Conservation (phyloP, 2,797 vertebrate genomes). For the Avahi laniger region DNA sequence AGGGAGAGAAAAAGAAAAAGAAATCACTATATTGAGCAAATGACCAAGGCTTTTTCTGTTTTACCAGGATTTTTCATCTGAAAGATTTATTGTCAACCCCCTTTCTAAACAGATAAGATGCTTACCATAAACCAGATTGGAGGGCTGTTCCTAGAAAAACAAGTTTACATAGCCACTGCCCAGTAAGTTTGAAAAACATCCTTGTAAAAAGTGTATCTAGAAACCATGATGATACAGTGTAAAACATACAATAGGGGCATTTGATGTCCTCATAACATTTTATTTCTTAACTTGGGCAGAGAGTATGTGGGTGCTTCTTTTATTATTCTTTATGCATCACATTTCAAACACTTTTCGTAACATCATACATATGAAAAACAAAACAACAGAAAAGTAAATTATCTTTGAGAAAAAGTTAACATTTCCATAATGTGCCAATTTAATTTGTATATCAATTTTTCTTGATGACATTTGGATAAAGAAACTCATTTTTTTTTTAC, state of each 20-base stretch:
- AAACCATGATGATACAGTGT: background rate
- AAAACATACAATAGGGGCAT: background rate
- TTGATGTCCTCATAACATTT: background rate
- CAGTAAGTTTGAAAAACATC: background rate
- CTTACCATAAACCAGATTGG: background rate
- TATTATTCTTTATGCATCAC: background rate
- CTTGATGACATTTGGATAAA: background rate
- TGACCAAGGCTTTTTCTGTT: background rate
- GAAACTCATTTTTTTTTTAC: background rate
- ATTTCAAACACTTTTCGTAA: background rate
- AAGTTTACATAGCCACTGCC: background rate
- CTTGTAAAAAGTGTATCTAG: background rate
- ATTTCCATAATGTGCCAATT: background rate
- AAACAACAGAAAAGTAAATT: background rate
- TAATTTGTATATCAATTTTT: background rate
- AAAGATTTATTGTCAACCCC: background rate
- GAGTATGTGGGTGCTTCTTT: background rate
- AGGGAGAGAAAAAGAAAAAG: background rate
- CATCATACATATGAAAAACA: background rate
- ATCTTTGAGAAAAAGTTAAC: background rate
- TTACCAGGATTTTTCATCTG: background rate
- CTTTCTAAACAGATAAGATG: background rate
- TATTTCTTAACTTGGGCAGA: background rate
- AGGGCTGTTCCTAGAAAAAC: background rate
- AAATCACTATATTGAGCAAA: background rate